Percentiles rank a stretch among this genome's conserved stretches.
Evolutionary conservation across 2,888 invertebrate genomes (phyloP).

Genomic region (Acleris literana): DNA sequence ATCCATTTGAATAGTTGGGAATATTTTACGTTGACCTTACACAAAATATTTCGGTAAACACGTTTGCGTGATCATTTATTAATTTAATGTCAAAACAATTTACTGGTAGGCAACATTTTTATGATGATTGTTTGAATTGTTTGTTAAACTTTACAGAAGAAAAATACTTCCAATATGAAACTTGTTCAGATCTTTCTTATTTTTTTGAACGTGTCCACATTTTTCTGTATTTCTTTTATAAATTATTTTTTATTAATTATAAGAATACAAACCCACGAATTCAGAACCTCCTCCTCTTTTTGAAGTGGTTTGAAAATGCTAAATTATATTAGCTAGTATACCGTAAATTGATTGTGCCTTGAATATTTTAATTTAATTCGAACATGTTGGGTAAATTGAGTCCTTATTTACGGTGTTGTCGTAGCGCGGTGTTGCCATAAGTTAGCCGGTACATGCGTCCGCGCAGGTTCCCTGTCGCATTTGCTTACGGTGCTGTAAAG

Average conservation of each 20-base stretch:
- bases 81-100: conserved; percentile 25
- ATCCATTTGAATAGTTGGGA: neutral
- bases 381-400: conserved; percentile 50
- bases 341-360: conserved; percentile 43
- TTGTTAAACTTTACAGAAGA: neutral
- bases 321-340: conserved; percentile 15
- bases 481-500: conserved; percentile 18
- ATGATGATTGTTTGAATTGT: neutral
- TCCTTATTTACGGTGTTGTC: conserved; percentile 49
- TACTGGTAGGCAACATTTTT: neutral
- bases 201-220: too few relatives aligned
- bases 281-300: too few relatives aligned
- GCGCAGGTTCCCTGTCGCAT: conserved; percentile 42
- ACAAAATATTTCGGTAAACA: conserved; percentile 11
- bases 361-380: conserved; percentile 49
- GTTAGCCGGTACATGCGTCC: conserved; percentile 49
- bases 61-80: conserved; percentile 12
- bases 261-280: too few relatives aligned
- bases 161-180: neutral
- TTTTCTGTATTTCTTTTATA: too few relatives aligned
- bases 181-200: too few relatives aligned
- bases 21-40: conserved; percentile 24
- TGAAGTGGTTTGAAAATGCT: too few relatives aligned
- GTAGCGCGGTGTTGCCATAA: conserved; percentile 47
- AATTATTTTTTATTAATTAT: too few relatives aligned